A percentile compares a stretch with the other conserved stretches of the same genome.
Conservation (phyloP, 2,888 invertebrate species). For the Polia nebulosa region DNA sequence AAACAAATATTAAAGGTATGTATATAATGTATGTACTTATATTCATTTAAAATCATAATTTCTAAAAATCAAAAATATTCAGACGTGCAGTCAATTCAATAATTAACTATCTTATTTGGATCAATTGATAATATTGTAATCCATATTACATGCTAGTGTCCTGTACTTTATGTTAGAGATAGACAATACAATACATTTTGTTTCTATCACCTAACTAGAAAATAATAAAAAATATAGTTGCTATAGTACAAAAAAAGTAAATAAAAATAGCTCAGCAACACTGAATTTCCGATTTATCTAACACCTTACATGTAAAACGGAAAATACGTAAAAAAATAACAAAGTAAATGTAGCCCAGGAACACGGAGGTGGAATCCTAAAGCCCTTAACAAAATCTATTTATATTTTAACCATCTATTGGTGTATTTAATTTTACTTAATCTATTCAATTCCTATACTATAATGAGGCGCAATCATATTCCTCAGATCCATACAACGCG, state of each 20-base stretch:
- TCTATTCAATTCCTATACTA: conserved; percentile 90
- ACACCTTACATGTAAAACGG: conserved; percentile 74
- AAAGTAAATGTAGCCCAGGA: conserved; percentile 79
- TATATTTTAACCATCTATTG: conserved; percentile 82
- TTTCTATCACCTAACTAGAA: conserved; percentile 81
- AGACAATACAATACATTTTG: conserved; percentile 72
- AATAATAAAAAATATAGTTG: conserved; percentile 85
- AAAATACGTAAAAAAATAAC: conserved; percentile 67
- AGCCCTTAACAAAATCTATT: conserved; percentile 85
- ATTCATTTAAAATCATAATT: conserved; percentile 64
- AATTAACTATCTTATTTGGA: conserved; percentile 69
- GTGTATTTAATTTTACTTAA: conserved; percentile 87
- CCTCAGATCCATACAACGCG: conserved; percentile 56
- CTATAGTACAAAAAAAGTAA: conserved; percentile 84
- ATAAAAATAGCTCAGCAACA: conserved; percentile 85
- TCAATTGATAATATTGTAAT: conserved; percentile 71
- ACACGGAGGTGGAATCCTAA: conserved; percentile 84
- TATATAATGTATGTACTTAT: conserved; percentile 66
- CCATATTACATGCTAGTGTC: conserved; percentile 73
- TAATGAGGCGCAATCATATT: conserved; percentile 76
- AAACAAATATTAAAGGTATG: conserved; percentile 58
- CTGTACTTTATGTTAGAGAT: conserved; percentile 76
- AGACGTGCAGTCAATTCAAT: conserved; percentile 67
- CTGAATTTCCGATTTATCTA: conserved; percentile 79
- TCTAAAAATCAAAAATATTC: conserved; percentile 67